Base-by-base conservation (phyloP, 2,888 invertebrate genomes). In the Heliconius aoede region DNA sequence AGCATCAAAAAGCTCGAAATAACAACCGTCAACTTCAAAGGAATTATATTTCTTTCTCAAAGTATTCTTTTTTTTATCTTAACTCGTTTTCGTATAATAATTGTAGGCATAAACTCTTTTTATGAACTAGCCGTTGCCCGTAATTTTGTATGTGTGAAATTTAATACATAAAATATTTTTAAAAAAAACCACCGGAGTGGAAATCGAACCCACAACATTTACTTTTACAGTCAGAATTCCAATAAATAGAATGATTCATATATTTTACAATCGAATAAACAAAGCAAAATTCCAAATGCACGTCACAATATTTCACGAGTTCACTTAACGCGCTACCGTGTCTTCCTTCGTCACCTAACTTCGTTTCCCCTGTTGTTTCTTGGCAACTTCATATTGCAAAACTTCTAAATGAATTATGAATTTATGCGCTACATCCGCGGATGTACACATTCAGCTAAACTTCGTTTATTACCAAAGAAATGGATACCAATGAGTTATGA, bases 361-460 rank as follows among this genome's bases (percentile, higher is more conserved):
- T 74, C 72, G 64, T 76, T 55, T 40, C 71, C 62, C 72, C 26
- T 61, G 67, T 72, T 73, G 60, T 55, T 77, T 71, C 67, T 69
- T 67, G 67, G 72, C 72, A 74, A 72, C 62, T 79, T 62, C 40
- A 62, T 79, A 64, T 77, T 77, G 68, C 73, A 62, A 62, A 77
- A 76, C 72, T 77, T 76, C 62, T 76, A 76, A 79, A 74, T 72
- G 73, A 76, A 72, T 76, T 76, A 77, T 72, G 67, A 77, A 67
- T 76, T 79, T 72, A 72, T 74, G 72, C 58, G 61, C 36, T 68
- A 74, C 73, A 72, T 73, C 64, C 69, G 51, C 30, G 67, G 62
- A 74, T 76, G 64, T 71, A 65, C 76, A 46, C 40, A 71, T 67
- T 21, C 64, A 72, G 58, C 46, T 73, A 65, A 69, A 73, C 71